Evolutionary conservation across 2,113 vertebrate genomes (phyloP).

Genomic region (Microcebus ravelobensis): DNA sequence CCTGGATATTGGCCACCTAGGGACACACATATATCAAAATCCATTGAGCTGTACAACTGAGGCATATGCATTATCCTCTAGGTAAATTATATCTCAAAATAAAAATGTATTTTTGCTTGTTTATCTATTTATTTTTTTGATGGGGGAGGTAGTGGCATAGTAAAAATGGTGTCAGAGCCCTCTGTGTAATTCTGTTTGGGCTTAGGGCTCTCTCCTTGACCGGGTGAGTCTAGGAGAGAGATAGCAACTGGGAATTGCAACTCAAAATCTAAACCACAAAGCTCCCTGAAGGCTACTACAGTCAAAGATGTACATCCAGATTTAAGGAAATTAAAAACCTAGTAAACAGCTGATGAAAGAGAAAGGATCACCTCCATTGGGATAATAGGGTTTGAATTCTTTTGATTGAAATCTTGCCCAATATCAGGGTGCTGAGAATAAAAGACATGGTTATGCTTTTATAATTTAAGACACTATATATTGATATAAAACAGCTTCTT

Average conservation of each 20-base stretch:
- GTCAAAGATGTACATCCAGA: neutral
- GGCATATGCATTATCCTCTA: neutral
- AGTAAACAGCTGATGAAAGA: neutral
- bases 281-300: neutral
- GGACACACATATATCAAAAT: neutral
- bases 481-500: neutral
- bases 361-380: neutral
- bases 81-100: neutral
- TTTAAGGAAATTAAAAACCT: neutral
- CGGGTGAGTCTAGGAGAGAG: too few species aligned
- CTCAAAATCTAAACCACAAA: neutral
- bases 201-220: neutral
- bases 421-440: neutral
- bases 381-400: neutral
- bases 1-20: neutral
- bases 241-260: neutral
- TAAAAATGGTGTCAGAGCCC: neutral
- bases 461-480: neutral
- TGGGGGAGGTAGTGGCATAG: neutral
- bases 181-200: neutral
- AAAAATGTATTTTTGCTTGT: neutral
- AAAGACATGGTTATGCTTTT: neutral
- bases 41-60: neutral
- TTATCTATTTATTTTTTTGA: neutral
- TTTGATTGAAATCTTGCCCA: neutral